Base-by-base conservation (phyloP, 2,888 invertebrate genomes). In the Teleogryllus oceanicus region DNA sequence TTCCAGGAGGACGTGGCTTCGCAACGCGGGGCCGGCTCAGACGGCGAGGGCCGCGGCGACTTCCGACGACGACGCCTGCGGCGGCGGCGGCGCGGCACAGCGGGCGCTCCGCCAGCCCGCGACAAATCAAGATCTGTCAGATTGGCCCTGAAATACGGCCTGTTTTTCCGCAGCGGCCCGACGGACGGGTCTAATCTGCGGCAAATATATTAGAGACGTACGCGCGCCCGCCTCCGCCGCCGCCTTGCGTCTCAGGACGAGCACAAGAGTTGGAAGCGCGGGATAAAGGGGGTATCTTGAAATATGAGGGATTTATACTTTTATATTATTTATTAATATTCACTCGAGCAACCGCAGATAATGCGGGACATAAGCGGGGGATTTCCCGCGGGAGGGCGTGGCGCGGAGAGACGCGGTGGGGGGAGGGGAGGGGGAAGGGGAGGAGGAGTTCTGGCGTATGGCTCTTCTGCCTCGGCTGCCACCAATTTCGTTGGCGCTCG, bases 81-180 rank as follows among this genome's bases (percentile, higher is more conserved):
- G 37, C 37, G 37, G 37, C 37, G 37, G 37, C 37, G 37, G 62
- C 62, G 8, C 37, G 37, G 62, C 62, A 62, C 37, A 37, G 8
- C 37, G 62, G 62, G 62, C 62, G 62, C 8, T 62, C 16, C 62
- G 62, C 62, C 62, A 62, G 62, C 62, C 62, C 62, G 13, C 62
- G 62, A 62, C 62, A 62, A 62, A 62, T 62, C 62, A 62, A 62
- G 62, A 62, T 62, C 62, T 62, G 62, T 62, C 62, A 62, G 62
- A 62, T 62, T 62, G 62, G 62, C 62, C 62, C 62, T 62, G n/a
- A 62, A 62, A 62, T 62, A 62, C 62, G 62, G n/a, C 62, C 62
- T 62, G 62, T 62, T 62, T 62, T 62, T 62, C 62, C 62, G n/a
- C 62, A 62, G 62, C 62, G 62, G 16, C 16, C 4, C 62, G 62